A percentile compares a stretch with the other conserved stretches of the same genome.
phyloP scores from a whole-genome alignment of 2,113 vertebrate genomes.

The Festucalex cinctus region DNA sequence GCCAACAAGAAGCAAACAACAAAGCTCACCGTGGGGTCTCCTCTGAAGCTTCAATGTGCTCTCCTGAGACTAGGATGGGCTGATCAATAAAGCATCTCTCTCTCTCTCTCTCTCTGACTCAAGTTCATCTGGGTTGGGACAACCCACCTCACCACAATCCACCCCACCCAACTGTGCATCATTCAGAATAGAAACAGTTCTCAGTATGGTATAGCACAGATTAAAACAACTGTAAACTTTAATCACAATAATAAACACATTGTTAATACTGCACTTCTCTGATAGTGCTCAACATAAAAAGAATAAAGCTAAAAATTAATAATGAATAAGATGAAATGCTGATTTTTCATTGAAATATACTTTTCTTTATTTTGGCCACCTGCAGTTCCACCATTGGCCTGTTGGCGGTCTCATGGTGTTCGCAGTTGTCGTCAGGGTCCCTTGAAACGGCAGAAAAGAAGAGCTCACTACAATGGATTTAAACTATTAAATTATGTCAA shows the following conservation, averaged over 20 bases:
- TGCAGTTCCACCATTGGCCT: too few species aligned
- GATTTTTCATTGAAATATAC: too few species aligned
- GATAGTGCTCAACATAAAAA: background rate
- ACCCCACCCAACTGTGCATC: background rate
- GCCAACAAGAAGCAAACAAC: background rate
- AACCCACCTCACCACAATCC: background rate
- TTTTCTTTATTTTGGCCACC: too few species aligned
- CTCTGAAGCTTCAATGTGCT: slow-evolving; percentile 7
- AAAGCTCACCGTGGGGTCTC: slow-evolving; percentile 47
- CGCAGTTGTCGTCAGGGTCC: too few species aligned
- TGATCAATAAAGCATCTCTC: slow-evolving; percentile 38
- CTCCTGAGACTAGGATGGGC: slow-evolving; percentile 57
- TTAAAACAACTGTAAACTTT: background rate
- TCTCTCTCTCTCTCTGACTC: slow-evolving; percentile 4
- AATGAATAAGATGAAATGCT: too few species aligned
- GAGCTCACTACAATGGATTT: too few species aligned
- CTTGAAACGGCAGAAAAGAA: too few species aligned
- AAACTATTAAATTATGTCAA: too few species aligned
- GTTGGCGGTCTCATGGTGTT: too few species aligned
- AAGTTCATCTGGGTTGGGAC: background rate
- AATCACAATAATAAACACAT: background rate
- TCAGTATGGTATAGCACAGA: background rate
- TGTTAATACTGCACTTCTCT: background rate
- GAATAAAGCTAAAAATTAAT: too few species aligned
- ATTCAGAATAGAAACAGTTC: background rate